Conservation (phyloP, 2,888 invertebrate genomes). For the Coelopa pilipes region DNA sequence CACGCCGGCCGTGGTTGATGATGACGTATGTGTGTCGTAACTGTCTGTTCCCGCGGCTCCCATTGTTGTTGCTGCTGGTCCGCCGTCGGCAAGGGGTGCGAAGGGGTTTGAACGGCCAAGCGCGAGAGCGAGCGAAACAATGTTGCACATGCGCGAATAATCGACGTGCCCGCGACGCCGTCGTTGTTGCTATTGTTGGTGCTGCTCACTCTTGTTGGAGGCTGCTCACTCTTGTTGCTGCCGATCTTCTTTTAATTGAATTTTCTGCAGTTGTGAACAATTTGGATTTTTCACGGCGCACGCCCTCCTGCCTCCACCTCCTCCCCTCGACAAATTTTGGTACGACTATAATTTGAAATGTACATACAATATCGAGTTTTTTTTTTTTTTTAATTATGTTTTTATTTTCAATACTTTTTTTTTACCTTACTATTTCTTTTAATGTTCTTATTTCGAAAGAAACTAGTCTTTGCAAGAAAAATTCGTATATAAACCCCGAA, state of each 20-base stretch:
- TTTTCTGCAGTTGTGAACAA: slow-evolving; percentile 16
- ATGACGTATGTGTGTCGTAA: slow-evolving; percentile 2
- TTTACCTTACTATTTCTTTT: no score
- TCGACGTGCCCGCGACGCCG: not conserved
- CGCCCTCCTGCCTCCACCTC: not conserved
- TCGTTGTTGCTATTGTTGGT: not conserved
- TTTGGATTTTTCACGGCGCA: not conserved
- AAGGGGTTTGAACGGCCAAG: not conserved
- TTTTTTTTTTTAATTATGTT: no score
- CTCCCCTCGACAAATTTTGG: no score
- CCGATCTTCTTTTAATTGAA: slow-evolving; percentile 24
- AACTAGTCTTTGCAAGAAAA: no score
- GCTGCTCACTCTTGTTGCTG: not conserved
- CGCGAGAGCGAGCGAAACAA: not conserved
- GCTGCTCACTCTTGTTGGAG: not conserved
- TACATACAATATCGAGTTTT: no score
- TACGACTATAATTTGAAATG: no score
- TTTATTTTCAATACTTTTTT: no score
- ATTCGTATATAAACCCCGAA: no score
- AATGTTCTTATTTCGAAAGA: no score
- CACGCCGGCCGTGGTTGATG: not conserved
- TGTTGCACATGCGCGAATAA: slow-evolving; percentile 21
- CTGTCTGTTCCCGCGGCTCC: slow-evolving; percentile 3
- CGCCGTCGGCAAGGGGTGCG: slow-evolving; percentile 7
- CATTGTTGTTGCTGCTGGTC: not conserved